Base-by-base conservation (phyloP, 2,888 invertebrate genomes). In the Lacanobia oleracea region DNA sequence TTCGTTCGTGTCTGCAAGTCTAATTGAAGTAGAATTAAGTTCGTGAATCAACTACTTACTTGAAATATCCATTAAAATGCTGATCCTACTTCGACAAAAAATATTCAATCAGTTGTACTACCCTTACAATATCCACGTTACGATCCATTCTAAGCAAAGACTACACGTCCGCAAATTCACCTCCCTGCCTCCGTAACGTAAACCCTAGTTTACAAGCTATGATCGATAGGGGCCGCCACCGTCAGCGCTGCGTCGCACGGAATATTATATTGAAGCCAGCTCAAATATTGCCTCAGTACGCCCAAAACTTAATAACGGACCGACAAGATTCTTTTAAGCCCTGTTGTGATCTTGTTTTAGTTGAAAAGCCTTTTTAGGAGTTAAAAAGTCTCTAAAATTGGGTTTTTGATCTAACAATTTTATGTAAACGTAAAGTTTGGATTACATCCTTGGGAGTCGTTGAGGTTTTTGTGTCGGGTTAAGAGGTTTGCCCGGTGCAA, bases 241-340 rank as follows among this genome's bases (percentile, higher is more conserved):
- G 78, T 72, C 67, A 79, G 80, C 82, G 56, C 43, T 66, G 59
- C 67, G 64, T 54, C 51, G 53, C 40, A 27, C 64, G 21, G 33
- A 67, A 71, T 75, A 75, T 79, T 73, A 83, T 79, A 83, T 83
- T 68, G 75, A 61, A 83, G 72, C 67, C 63, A 57, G 50, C 67
- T 67, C 83, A 82, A 82, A 82, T 83, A 82, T 82, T 82, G 61
- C 66, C 64, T 37, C 63, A 33, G 59, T 53, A 59, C 69, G 43
- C 59, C 68, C 54, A 64, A 56, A 83, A 75, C 67, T 75, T 81
- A 81, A 81, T 83, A 83, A 79, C 71, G 63, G 56, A 53, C 48
- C 43, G 60, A 77, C 65, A 68, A 59, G 72, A 80, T 72, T 78
- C 79, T 69, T 76, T 53, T 67, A 72, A 72, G 72, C 72, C 61